These are phyloP conservation scores for Laothoe populi DNA, from an alignment of 2,888 invertebrate genomes.

Conservation along the genomic window DNA sequence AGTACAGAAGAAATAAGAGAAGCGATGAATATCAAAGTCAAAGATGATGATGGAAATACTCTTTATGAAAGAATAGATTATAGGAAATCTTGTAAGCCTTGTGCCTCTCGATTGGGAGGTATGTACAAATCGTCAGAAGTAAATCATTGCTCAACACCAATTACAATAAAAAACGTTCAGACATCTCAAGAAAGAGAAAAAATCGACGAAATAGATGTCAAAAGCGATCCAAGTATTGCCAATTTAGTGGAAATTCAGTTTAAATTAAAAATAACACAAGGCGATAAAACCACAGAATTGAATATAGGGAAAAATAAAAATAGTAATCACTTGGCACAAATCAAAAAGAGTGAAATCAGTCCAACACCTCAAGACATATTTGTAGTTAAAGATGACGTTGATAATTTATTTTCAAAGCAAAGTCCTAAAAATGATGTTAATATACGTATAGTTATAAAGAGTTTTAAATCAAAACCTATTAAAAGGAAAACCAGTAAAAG, in stretches of 20 bases:
- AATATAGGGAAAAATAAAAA: slow-evolving; percentile 51
- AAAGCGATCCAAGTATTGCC: slow-evolving; percentile 52
- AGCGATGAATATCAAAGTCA: slow-evolving; percentile 55
- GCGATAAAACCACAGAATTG: slow-evolving; percentile 58
- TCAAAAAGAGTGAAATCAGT: slow-evolving; percentile 33
- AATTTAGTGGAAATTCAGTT: slow-evolving; percentile 70
- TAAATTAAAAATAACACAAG: slow-evolving; percentile 60
- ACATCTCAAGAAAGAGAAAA: slow-evolving; percentile 37
- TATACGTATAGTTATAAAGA: slow-evolving; percentile 66
- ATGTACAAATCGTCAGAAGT: slow-evolving; percentile 56
- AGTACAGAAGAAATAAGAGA: slow-evolving; percentile 61
- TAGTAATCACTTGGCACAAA: slow-evolving; percentile 32
- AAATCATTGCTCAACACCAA: slow-evolving; percentile 51
- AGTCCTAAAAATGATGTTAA: slow-evolving; percentile 62
- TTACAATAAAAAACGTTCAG: slow-evolving; percentile 38
- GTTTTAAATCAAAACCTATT: slow-evolving; percentile 49
- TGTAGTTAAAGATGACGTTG: slow-evolving; percentile 46
- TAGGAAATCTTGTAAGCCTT: slow-evolving; percentile 33
- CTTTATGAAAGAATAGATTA: slow-evolving; percentile 65
- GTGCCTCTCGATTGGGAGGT: slow-evolving; percentile 47
- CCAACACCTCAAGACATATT: slow-evolving; percentile 52
- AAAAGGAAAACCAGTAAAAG: slow-evolving; percentile 36
- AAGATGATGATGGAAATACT: slow-evolving; percentile 62
- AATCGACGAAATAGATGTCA: slow-evolving; percentile 38
- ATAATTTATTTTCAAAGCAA: slow-evolving; percentile 38